Conservation (phyloP, 2,113 vertebrate genomes). For the Malurus alboscapulatus region DNA sequence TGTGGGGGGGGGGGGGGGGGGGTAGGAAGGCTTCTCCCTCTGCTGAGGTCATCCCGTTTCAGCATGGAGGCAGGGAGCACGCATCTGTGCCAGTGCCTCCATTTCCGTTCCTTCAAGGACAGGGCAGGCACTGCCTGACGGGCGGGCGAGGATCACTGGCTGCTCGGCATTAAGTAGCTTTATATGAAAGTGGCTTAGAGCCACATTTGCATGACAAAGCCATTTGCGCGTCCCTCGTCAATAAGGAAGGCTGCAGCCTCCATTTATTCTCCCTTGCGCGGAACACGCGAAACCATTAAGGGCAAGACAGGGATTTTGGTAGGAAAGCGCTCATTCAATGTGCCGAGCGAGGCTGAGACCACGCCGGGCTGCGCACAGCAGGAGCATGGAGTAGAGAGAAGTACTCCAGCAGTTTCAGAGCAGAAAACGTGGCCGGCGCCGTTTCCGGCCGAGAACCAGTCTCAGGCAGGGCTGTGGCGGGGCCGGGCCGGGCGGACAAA, state of each 20-base stretch:
- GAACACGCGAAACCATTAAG: neutral
- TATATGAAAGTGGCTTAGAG: conserved; percentile 44
- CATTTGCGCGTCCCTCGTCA: neutral
- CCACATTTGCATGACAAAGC: conserved; percentile 63
- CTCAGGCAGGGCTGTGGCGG: neutral
- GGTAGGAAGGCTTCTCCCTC: neutral
- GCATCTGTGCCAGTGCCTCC: neutral
- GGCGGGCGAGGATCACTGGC: neutral
- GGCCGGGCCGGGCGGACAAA: conserved; percentile 7
- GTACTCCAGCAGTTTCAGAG: neutral
- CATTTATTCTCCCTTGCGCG: neutral
- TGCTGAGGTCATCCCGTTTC: neutral
- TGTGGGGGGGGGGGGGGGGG: neutral
- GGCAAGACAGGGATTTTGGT: neutral
- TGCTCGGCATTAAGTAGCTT: conserved; percentile 27
- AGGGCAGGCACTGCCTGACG: neutral
- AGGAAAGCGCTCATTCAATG: too few species aligned
- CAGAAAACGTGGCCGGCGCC: neutral
- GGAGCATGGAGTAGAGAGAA: neutral
- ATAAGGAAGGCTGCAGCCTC: neutral
- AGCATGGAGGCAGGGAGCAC: neutral
- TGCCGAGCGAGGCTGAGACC: fast-evolving
- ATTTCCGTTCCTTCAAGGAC: neutral
- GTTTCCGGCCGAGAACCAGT: neutral
- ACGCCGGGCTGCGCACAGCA: fast-evolving